Evolutionary conservation across 1,140 invertebrate genomes (phyloP).

Genomic region (Ostrea denselamellosa): DNA sequence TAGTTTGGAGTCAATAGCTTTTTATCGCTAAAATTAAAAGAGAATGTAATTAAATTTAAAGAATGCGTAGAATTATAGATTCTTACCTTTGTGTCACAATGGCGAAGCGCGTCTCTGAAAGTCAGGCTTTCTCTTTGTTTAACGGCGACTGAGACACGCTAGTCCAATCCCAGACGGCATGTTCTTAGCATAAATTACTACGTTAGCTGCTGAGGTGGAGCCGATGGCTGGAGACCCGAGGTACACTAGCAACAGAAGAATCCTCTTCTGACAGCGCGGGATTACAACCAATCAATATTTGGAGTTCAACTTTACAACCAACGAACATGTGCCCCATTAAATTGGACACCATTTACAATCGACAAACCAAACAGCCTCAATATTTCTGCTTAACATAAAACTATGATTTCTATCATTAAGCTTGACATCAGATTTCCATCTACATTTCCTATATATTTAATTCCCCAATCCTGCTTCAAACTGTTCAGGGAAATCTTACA

Average conservation of each 20-base stretch:
- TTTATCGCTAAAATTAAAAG: slow-evolving; percentile 27
- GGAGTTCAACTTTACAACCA: not conserved
- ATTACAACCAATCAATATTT: not conserved
- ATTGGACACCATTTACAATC: not conserved
- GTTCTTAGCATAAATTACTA: slow-evolving; percentile 27
- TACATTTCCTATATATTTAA: no score
- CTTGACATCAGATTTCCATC: no score
- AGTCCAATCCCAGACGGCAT: slow-evolving; percentile 20
- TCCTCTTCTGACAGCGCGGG: not conserved
- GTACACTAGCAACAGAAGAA: not conserved
- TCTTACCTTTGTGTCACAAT: not conserved
- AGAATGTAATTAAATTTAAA: not conserved
- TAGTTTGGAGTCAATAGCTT: slow-evolving; percentile 17
- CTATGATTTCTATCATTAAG: no score
- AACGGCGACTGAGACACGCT: not conserved
- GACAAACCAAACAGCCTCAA: not conserved
- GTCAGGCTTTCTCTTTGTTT: slow-evolving; percentile 8
- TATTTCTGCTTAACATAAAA: no score
- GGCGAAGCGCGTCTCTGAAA: not conserved
- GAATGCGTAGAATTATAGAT: not conserved
- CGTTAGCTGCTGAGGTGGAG: not conserved
- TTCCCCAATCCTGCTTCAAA: no score
- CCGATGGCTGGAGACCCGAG: not conserved
- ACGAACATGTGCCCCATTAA: not conserved
- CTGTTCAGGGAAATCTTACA: no score